A percentile compares a stretch with the other conserved stretches of the same genome.
Conservation (phyloP, 2,797 vertebrate genomes). For the Intellagama lesueurii region DNA sequence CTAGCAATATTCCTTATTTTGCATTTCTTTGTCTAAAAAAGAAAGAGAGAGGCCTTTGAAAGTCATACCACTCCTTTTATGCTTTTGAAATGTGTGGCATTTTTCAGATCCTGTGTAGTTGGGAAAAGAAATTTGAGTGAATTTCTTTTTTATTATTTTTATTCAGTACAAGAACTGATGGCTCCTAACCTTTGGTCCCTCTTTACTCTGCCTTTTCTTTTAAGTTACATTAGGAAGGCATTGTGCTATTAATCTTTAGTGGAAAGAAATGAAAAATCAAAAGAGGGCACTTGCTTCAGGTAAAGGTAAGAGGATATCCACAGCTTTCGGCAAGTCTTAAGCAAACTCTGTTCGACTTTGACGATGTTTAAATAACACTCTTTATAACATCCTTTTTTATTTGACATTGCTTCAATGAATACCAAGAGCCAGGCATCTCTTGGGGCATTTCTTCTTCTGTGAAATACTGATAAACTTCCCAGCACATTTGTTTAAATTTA, state of each 20-base stretch:
- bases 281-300: slow-evolving; percentile 11
- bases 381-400: slow-evolving; percentile 21
- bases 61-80: background rate
- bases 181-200: slow-evolving; percentile 15
- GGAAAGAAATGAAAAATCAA: slow-evolving; percentile 17
- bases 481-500: slow-evolving; percentile 16
- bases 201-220: slow-evolving; percentile 34
- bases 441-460: background rate
- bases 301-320: slow-evolving; percentile 6
- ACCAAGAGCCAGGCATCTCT: background rate
- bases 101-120: slow-evolving; percentile 1
- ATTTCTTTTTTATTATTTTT: background rate
- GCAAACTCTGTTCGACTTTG: slow-evolving; percentile 25
- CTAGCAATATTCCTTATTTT: slow-evolving; percentile 7
- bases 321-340: slow-evolving; percentile 16
- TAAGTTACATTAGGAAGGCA: slow-evolving; percentile 8
- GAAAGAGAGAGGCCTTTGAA: background rate
- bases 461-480: slow-evolving; percentile 4
- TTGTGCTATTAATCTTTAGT: slow-evolving; percentile 8
- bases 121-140: slow-evolving; percentile 4
- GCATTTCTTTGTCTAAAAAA: background rate
- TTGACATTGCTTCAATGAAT: slow-evolving; percentile 25
- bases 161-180: slow-evolving; percentile 9
- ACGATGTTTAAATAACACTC: slow-evolving; percentile 15
- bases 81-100: slow-evolving; percentile 26